Conservation (phyloP, 2,888 invertebrate species). For the Rhagophthalmus giganteus region DNA sequence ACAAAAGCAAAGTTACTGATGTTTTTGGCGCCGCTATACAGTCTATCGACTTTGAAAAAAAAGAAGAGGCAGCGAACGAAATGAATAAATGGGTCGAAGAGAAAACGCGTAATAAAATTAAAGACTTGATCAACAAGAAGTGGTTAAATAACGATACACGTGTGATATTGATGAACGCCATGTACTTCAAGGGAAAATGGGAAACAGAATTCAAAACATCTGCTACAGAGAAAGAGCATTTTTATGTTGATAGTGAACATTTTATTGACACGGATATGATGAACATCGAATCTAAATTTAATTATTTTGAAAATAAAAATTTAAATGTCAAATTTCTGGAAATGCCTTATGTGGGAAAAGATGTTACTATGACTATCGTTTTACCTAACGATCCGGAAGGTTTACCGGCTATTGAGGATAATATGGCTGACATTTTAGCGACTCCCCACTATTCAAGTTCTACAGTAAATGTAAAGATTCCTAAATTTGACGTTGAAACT, state of each 20-base stretch:
- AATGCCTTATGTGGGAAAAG: constrained; percentile 37
- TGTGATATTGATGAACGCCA: constrained; percentile 47
- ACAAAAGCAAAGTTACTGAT: constrained; percentile 61
- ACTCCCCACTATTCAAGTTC: no score
- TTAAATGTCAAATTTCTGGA: constrained; percentile 44
- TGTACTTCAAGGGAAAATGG: constrained; percentile 50
- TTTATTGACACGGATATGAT: constrained; percentile 44
- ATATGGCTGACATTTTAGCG: background rate
- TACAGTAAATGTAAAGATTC: constrained; percentile 1
- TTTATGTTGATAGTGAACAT: constrained; percentile 36
- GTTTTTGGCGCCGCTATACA: constrained; percentile 66
- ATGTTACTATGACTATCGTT: constrained; percentile 33
- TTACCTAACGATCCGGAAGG: constrained; percentile 15
- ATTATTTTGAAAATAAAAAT: constrained; percentile 42
- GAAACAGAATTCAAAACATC: constrained; percentile 26
- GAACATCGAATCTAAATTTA: constrained; percentile 35
- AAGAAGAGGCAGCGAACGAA: constrained; percentile 32
- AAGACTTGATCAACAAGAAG: constrained; percentile 36
- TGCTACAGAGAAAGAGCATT: constrained; percentile 36
- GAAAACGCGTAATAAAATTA: constrained; percentile 48
- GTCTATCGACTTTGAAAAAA: constrained; percentile 39
- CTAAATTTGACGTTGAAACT: constrained; percentile 2
- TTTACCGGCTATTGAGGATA: background rate
- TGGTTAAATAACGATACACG: constrained; percentile 37
- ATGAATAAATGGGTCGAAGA: constrained; percentile 50